Evolutionary conservation across 1,140 invertebrate species (phyloP), one percentile per base, ranked within the genome.

Genomic region (Drosophila subobscura): DNA sequence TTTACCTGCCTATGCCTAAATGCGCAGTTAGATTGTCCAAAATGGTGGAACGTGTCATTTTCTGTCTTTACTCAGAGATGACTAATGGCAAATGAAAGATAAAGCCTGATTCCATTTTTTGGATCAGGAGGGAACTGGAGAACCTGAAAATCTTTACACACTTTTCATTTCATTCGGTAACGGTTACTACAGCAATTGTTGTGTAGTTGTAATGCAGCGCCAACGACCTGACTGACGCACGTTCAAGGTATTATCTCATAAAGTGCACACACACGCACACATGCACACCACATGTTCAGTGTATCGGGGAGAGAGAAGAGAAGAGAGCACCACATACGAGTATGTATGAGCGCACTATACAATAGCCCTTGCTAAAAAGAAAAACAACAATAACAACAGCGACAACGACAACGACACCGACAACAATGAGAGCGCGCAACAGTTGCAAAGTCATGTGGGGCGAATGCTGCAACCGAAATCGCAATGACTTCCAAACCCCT

Each of bases 161-260:
- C 68, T 81, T 85, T 85, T 86, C 68, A 81, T 85, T 85, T 86
- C 83, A 81, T 25, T 67, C 41, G 60, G 45, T 44, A 55, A 71
- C 64, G 67, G 58, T 45, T 55, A 29, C 60, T 60, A 45, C 37
- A 51, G 29, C 54, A 79, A 54, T 68, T 79, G 70, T 67, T 70
- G 57, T 67, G 72, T 74, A 75, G 81, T 89, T 84, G 78, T 73
- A 76, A 86, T 10, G 10, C 33, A 72, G 79, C 83, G 83, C 58
- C 86, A 80, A 77, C 79, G 77, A 80, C 77, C 86, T 90, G 85
- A 50, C 77, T 80, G 86, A 83, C 88, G 79, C 81, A 88, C 81
- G 88, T 90, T 86, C 86, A 90, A 90, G 86, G 86, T 90, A 90
- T 90, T 90, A 90, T 90, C 86, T 83, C 86, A 90, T 79, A 84